These are phyloP conservation scores for Catamblyrhynchus diadema DNA, from an alignment of 2,797 vertebrate species.

Conservation along the genomic window DNA sequence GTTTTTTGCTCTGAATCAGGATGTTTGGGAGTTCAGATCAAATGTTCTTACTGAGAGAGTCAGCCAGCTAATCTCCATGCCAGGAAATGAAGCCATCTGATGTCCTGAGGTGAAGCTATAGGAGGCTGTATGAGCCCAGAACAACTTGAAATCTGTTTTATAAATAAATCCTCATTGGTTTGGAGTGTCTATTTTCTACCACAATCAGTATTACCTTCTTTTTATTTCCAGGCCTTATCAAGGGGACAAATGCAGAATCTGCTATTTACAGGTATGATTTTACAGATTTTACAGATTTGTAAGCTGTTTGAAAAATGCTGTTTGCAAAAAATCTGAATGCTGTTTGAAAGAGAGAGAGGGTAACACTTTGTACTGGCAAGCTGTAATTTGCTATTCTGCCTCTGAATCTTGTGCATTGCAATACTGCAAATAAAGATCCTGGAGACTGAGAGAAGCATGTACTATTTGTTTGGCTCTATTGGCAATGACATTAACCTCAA, in stretches of 20 bases:
- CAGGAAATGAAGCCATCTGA: conserved; percentile 67
- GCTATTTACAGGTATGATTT: neutral
- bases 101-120: conserved; percentile 60
- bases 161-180: conserved; percentile 39
- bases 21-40: conserved; percentile 60
- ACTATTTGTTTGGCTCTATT: neutral
- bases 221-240: neutral
- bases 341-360: neutral
- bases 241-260: neutral
- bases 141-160: conserved; percentile 51
- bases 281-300: neutral
- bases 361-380: neutral
- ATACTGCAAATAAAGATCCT: neutral
- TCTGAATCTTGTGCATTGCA: neutral
- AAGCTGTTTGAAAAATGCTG: neutral
- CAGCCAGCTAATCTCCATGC: conserved; percentile 56
- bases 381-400: neutral
- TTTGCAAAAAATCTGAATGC: neutral
- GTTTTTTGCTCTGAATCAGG: conserved; percentile 61
- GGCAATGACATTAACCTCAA: neutral
- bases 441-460: neutral
- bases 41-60: conserved; percentile 54
- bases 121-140: conserved; percentile 31
- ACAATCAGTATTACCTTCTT: neutral
- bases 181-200: neutral